phyloP scores from a whole-genome alignment of 2,797 vertebrate genomes.

The Arnoldichthys spilopterus region DNA sequence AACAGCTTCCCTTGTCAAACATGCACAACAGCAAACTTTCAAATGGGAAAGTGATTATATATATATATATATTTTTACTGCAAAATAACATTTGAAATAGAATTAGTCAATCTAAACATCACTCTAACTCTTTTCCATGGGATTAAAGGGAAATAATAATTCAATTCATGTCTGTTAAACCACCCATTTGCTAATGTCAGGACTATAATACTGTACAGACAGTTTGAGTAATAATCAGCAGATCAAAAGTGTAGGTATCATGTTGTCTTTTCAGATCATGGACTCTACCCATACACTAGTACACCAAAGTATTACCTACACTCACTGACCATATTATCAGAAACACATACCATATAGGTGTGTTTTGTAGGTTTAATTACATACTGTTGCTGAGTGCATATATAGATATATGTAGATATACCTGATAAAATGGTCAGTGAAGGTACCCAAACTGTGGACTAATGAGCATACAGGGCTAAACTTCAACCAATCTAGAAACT shows the following conservation, averaged over 20 bases:
- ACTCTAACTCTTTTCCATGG: too few relatives aligned
- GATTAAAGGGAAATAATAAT: neutral
- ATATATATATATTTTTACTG: neutral
- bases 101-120: neutral
- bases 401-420: too few relatives aligned
- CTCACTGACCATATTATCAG: neutral
- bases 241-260: too few relatives aligned
- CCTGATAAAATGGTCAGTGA: neutral
- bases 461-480: neutral
- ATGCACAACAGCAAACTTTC: neutral
- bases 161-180: neutral
- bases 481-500: neutral
- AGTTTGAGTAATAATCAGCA: neutral
- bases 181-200: neutral
- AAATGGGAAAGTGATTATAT: neutral
- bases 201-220: neutral
- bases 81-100: too few relatives aligned
- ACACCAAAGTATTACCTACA: neutral
- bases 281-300: neutral
- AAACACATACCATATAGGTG: neutral
- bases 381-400: too few relatives aligned
- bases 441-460: neutral
- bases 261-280: neutral
- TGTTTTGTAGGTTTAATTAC: neutral
- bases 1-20: neutral